These are phyloP conservation scores for Aegithalos caudatus DNA, from an alignment of 2,113 vertebrate genomes.

Conservation along the genomic window DNA sequence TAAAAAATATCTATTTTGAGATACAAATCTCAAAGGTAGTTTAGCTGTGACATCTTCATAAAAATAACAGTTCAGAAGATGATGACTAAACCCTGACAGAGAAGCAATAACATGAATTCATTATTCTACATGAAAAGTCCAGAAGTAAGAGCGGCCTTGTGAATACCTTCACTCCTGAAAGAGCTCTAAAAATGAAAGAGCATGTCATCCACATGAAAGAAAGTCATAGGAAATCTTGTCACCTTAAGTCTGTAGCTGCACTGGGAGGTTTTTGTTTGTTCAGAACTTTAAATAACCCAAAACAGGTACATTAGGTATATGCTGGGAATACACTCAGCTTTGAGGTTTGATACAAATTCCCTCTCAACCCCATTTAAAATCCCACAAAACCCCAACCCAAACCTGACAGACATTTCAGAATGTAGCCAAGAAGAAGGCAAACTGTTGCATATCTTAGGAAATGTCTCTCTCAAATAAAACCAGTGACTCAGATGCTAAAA, in stretches of 20 bases:
- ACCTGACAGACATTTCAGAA: neutral
- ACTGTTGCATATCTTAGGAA: neutral
- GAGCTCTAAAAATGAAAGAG: neutral
- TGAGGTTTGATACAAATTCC: neutral
- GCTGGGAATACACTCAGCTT: neutral
- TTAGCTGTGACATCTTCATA: neutral
- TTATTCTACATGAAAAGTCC: neutral
- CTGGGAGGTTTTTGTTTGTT: neutral
- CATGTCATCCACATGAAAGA: neutral
- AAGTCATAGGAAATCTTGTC: neutral
- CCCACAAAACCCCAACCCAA: neutral
- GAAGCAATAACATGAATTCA: neutral
- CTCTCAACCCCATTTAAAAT: neutral
- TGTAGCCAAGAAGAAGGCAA: neutral
- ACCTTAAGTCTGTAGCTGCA: neutral
- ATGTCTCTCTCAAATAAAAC: neutral
- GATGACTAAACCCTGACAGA: neutral
- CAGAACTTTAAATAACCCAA: neutral
- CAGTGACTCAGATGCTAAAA: neutral
- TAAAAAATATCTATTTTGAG: neutral
- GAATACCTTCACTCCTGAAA: neutral
- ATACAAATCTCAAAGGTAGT: neutral
- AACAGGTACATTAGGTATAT: neutral
- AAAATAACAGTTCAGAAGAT: neutral
- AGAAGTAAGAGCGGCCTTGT: neutral